Base-by-base conservation (phyloP, 2,113 vertebrate genomes). In the Xyrauchen texanus region DNA sequence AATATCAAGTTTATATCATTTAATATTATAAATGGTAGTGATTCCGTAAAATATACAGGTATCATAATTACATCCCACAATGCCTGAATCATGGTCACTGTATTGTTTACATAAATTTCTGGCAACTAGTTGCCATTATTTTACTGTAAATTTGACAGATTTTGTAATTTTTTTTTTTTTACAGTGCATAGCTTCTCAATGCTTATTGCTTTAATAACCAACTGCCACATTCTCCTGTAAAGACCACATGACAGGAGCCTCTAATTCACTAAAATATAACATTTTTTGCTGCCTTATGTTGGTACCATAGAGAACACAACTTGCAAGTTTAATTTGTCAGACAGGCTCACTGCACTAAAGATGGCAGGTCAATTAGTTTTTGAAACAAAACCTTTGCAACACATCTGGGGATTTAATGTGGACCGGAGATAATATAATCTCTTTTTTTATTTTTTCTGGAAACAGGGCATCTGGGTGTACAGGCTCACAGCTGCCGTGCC, bases 401-500 rank as follows among this genome's bases (percentile, higher is more conserved):
- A 51, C 16, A 21, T 74, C 11, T 62, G 58, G 16, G 46, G 71
- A 74, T 62, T 51, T 62, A 62, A 74, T 62, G 10, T 49, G 45
- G 58, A 74, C 8, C 49, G 16, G 51, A 49, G 58, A 49, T 7
- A 62, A 16, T 51, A 13, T n/a, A 73, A 61, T 21, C 57, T 9
- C 6, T 49, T 47, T 63, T 63, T 63, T 51, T 47, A 74, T 63
- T 63, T 51, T 63, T 42, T 34, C 16, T 51, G 60, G 45, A 74
- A 34, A 51, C 46, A n/a, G 9, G 72, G 45, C 8, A 16, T 63
- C 60, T 46, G 62, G 15, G 60, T 7, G 12, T 45, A 74, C 9
- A 51, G 46, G 58, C 58, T 34, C 58, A 51, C 72, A 74, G 58
- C 72, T 74, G 72, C 72, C 10, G 15, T 74, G 72, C 72, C 10